Evolutionary conservation across 2,888 invertebrate genomes (phyloP), one percentile per base, ranked within the genome.

Genomic region (Latrodectus elegans): DNA sequence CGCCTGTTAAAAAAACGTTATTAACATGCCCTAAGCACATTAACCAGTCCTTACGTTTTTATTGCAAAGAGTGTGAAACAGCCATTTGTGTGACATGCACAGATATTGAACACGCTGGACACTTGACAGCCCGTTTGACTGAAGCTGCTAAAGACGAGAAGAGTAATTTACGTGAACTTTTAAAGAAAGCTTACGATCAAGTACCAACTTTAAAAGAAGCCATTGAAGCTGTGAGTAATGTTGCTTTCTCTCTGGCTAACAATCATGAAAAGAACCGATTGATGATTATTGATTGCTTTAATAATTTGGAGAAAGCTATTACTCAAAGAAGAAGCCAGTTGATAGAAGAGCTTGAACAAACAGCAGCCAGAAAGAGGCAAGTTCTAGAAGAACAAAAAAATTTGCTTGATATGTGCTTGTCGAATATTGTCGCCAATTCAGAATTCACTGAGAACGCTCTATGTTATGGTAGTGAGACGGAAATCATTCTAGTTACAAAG

Each of bases 1-100:
- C 67, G 71, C 70, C 60, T 15, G 65, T 76, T 26, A 79, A 85
- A 74, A 70, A 80, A 8, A 68, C 67, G 17, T 55, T 82, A 52
- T 67, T 88, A 65, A 84, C 81, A 15, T 88, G 88, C 22, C 84
- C 81, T 2, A 88, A 88, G 67, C 88, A 88, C 64, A 65, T 76
- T 17, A 84, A 81, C 52, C 88, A 88, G 65, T 84, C 84, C 6
- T 52, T 88, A n/a, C 75, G 92, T 83, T 93, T 92, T 90, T 93
- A 93, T 91, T 93, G 93, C 91, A 91, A 92, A 17, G 92, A 92
- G 78, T 93, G 93, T 90, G 93, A 93, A 91, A 93, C 93, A 0
- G 93, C 93, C 0, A 92, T 93, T 64, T 93, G 93, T 90, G 91
- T 92, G 87, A 92, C 92, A 80, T 93, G 93, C 90, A 93, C 93